Evolutionary conservation across 2,797 vertebrate genomes (phyloP).

Genomic region (Graptemys geographica): DNA sequence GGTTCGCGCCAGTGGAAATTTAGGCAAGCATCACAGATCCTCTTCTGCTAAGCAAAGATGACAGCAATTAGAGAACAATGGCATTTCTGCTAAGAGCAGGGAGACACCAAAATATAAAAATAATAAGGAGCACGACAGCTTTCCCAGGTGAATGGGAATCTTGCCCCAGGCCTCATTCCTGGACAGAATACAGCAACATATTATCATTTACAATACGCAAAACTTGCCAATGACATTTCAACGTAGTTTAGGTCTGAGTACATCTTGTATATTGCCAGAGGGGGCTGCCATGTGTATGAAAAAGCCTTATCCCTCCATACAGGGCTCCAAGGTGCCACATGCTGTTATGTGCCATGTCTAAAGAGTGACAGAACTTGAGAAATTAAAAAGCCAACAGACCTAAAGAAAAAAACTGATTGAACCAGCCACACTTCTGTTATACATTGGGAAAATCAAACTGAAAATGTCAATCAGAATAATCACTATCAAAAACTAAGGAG

Average conservation of each 20-base stretch:
- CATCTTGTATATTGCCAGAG: background rate
- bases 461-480: constrained; percentile 73
- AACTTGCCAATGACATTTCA: background rate
- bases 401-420: background rate
- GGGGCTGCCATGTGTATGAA: background rate
- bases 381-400: background rate
- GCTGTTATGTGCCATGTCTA: background rate
- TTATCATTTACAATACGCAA: background rate
- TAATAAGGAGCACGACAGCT: background rate
- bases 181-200: background rate
- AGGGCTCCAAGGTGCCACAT: background rate
- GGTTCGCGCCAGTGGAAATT: background rate
- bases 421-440: background rate
- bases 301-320: background rate
- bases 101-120: background rate
- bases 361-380: background rate
- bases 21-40: fast-evolving
- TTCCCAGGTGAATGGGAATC: background rate
- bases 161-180: fast-evolving
- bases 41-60: fast-evolving
- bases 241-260: background rate
- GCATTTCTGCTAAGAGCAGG: background rate
- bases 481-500: constrained; percentile 78
- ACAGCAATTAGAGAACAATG: background rate
- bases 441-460: fast-evolving